phyloP scores from a whole-genome alignment of 1,140 invertebrate species.

The Ridgeia piscesae region DNA sequence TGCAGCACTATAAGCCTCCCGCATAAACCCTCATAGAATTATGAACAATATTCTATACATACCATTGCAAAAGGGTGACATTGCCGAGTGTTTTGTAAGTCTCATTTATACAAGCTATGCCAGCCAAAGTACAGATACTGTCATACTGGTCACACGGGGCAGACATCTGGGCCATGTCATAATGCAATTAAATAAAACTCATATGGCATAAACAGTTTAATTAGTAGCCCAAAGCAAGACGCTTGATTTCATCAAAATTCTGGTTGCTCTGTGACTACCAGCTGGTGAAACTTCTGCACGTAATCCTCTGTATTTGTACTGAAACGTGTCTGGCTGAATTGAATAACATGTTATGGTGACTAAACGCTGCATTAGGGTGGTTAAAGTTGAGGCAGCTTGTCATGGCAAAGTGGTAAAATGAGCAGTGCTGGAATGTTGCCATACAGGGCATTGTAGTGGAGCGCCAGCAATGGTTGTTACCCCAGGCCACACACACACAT shows the following conservation, averaged over 20 bases:
- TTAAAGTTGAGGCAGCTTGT: background rate
- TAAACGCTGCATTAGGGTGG: background rate
- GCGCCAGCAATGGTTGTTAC: background rate
- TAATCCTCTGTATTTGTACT: background rate
- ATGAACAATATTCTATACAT: background rate
- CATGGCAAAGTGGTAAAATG: background rate
- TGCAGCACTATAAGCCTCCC: background rate
- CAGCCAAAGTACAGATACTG: background rate
- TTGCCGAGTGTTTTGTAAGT: background rate
- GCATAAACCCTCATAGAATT: background rate
- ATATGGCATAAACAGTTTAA: background rate
- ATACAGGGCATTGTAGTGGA: background rate
- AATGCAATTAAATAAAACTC: background rate
- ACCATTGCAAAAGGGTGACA: background rate
- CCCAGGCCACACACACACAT: background rate
- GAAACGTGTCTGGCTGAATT: background rate
- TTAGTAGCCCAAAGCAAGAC: background rate
- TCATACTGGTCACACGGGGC: background rate
- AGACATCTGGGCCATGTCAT: background rate
- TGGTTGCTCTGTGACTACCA: background rate
- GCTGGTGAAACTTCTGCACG: background rate
- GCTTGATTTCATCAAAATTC: background rate
- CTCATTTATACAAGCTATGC: background rate
- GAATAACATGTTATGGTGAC: background rate
- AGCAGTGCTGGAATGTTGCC: background rate